phyloP scores from a whole-genome alignment of 1,140 invertebrate genomes.

The Atopsyche davidsoni region DNA sequence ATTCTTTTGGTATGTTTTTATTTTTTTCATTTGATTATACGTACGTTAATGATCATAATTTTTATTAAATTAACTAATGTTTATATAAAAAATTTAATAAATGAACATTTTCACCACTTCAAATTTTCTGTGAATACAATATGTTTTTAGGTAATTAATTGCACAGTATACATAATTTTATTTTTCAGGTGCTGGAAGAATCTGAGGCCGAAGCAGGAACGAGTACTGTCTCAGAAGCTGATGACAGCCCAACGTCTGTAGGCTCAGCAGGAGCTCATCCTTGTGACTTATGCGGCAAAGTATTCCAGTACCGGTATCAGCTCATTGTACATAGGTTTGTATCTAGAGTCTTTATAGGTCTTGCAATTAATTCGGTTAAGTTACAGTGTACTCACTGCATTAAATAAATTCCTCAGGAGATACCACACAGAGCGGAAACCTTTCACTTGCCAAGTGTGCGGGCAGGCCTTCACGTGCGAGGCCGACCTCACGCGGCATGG shows the following conservation, averaged over 20 bases:
- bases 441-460: slow-evolving; percentile 78
- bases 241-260: slow-evolving; percentile 46
- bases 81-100: too few species aligned
- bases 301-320: slow-evolving; percentile 80
- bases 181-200: slow-evolving; percentile 41
- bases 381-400: neutral
- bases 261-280: slow-evolving; percentile 61
- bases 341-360: neutral
- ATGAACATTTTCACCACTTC: too few species aligned
- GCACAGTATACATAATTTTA: too few species aligned
- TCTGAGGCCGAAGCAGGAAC: slow-evolving; percentile 52
- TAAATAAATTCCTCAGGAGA: slow-evolving; percentile 46
- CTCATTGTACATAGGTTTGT: slow-evolving; percentile 65
- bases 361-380: neutral
- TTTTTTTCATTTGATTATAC: too few species aligned
- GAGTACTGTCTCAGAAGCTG: slow-evolving; percentile 43
- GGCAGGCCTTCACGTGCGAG: slow-evolving; percentile 70
- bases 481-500: slow-evolving; percentile 71
- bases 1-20: too few species aligned
- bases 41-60: too few species aligned
- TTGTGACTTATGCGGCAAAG: slow-evolving; percentile 78
- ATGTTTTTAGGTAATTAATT: too few species aligned
- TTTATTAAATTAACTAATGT: too few species aligned
- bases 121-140: slow-evolving; percentile 3
- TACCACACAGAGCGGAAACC: slow-evolving; percentile 81